Evolutionary conservation across 1,140 invertebrate species (phyloP).

Genomic region (Penaeus japonicus): DNA sequence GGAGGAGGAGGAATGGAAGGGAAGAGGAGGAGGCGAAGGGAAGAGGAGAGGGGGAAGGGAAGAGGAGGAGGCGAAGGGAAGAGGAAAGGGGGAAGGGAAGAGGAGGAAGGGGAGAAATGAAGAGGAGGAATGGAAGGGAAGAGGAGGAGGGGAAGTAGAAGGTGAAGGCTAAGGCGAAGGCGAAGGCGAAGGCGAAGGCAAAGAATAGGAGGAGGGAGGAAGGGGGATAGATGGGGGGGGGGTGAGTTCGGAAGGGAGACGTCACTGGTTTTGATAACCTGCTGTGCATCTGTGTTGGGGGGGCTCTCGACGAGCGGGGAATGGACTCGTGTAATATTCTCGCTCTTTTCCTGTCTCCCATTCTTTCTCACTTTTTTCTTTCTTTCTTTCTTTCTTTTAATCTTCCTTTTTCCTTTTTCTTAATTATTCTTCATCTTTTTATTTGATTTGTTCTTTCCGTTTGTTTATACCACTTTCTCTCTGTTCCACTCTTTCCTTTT

Average conservation of each 20-base stretch:
- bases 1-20: not conserved
- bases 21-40: not conserved
- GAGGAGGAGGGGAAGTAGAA: not conserved
- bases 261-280: too few species aligned
- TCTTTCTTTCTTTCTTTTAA: not conserved
- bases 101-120: not conserved
- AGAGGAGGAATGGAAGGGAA: not conserved
- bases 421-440: not conserved
- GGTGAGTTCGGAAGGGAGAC: too few species aligned
- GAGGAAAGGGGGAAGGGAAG: not conserved
- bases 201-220: too few species aligned
- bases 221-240: too few species aligned
- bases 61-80: not conserved
- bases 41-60: not conserved
- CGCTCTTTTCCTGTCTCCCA: too few species aligned
- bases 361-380: too few species aligned
- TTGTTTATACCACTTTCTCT: not conserved
- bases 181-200: too few species aligned
- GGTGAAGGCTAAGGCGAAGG: not conserved
- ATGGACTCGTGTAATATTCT: too few species aligned
- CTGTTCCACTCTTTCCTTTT: not conserved
- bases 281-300: too few species aligned
- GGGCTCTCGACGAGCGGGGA: too few species aligned
- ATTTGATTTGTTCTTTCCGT: not conserved
- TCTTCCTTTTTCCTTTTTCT: not conserved